phyloP scores from a whole-genome alignment of 1,140 invertebrate genomes.

The Pararge aegeria region DNA sequence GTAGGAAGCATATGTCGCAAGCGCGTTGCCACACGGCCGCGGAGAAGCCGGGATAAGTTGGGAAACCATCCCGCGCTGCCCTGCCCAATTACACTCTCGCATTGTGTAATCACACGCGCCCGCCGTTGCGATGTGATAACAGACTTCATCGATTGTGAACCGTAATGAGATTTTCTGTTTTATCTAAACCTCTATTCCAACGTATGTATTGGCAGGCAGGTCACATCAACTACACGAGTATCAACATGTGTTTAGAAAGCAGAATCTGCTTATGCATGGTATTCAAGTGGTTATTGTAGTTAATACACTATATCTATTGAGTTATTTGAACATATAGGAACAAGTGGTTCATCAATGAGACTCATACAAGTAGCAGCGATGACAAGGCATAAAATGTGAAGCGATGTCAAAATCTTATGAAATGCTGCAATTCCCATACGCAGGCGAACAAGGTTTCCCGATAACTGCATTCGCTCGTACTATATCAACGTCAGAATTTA shows the following conservation, averaged over 20 bases:
- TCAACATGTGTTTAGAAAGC: too few relatives aligned
- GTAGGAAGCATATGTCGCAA: conserved; percentile 73
- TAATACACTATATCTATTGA: too few relatives aligned
- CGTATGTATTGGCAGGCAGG: too few relatives aligned
- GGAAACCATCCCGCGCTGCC: conserved; percentile 67
- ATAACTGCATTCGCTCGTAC: conserved; percentile 25
- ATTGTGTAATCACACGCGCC: conserved; percentile 46
- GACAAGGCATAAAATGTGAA: neutral
- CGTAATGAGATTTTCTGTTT: conserved; percentile 18
- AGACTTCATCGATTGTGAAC: conserved; percentile 48
- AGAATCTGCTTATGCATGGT: too few relatives aligned
- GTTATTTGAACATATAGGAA: too few relatives aligned
- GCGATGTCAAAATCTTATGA: conserved; percentile 32
- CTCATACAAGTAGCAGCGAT: neutral
- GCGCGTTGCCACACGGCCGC: conserved; percentile 60
- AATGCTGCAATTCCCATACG: conserved; percentile 26
- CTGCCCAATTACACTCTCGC: conserved; percentile 60
- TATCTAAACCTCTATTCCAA: neutral
- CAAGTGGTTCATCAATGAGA: too few relatives aligned
- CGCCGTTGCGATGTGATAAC: conserved; percentile 40
- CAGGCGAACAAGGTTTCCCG: conserved; percentile 18
- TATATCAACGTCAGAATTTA: conserved; percentile 58
- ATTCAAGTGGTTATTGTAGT: too few relatives aligned
- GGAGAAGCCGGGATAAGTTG: conserved; percentile 72
- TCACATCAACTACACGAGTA: too few relatives aligned